A percentile compares a stretch with the other conserved stretches of the same genome.
phyloP scores from a whole-genome alignment of 2,888 invertebrate genomes.

The Xanthorhoe designata region DNA sequence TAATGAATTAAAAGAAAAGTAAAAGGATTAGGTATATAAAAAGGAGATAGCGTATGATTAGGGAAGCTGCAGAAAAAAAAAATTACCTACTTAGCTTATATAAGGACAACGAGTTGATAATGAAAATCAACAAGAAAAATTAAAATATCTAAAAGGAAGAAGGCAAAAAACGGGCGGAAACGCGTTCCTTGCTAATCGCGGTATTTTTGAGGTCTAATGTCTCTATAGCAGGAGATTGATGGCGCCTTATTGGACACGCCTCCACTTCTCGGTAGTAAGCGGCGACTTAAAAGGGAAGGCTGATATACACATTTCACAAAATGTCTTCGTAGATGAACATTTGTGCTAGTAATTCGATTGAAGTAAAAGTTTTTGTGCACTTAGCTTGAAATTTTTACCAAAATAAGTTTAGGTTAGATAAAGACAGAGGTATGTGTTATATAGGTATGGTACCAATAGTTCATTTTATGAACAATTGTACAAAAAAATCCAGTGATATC shows the following conservation, averaged over 20 bases:
- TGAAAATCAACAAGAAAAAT: background rate
- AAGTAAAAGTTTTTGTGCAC: background rate
- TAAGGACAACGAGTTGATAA: background rate
- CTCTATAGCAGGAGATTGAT: constrained; percentile 75
- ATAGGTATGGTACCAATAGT: too few relatives aligned
- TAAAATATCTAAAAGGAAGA: constrained; percentile 37
- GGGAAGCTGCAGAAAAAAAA: too few relatives aligned
- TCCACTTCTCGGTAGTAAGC: constrained; percentile 66
- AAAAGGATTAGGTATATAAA: too few relatives aligned
- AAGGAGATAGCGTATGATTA: too few relatives aligned
- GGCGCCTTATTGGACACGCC: constrained; percentile 71
- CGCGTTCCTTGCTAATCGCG: constrained; percentile 66
- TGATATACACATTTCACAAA: constrained; percentile 28
- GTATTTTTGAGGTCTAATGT: constrained; percentile 66
- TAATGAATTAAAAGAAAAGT: too few relatives aligned
- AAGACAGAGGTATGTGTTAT: too few relatives aligned
- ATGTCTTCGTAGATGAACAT: constrained; percentile 5
- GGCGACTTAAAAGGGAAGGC: constrained; percentile 60
- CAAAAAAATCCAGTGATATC: too few relatives aligned
- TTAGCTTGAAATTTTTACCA: background rate
- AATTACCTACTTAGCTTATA: too few relatives aligned
- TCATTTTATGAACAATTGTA: too few relatives aligned
- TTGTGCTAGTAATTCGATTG: constrained; percentile 18
- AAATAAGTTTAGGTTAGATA: too few relatives aligned
- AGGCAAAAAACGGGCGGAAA: constrained; percentile 64